A percentile compares a stretch with the other conserved stretches of the same genome.
These are phyloP conservation scores for Apotomis betuletana DNA, from an alignment of 2,888 invertebrate genomes.

Conservation along the genomic window DNA sequence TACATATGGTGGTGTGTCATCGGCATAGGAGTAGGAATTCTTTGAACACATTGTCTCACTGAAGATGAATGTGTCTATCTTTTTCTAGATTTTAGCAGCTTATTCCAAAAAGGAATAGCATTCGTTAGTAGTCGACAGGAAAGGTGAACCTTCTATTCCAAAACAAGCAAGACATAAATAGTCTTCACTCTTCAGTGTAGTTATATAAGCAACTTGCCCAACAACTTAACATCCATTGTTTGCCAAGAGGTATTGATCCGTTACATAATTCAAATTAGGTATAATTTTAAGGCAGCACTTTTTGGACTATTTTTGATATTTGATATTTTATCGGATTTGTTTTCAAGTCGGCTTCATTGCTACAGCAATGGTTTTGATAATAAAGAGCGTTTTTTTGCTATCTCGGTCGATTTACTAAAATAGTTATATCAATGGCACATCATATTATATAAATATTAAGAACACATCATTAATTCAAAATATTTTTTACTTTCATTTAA, in stretches of 20 bases:
- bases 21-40: no score
- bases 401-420: background rate
- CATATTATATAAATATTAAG: background rate
- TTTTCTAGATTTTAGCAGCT: no score
- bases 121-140: no score
- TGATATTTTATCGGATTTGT: conserved; percentile 13
- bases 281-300: conserved; percentile 38
- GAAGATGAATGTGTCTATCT: no score
- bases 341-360: conserved; percentile 24
- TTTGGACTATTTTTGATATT: conserved; percentile 36
- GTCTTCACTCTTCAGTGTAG: no score
- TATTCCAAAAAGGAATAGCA: no score
- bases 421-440: background rate
- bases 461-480: background rate
- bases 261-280: conserved; percentile 26
- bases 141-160: no score
- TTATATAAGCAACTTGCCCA: no score
- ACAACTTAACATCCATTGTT: background rate
- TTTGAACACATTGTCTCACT: no score
- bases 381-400: background rate
- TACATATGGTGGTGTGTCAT: no score
- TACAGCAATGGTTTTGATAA: conserved; percentile 29
- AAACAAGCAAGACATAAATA: no score
- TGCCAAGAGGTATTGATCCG: conserved; percentile 19
- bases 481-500: conserved; percentile 4